A percentile compares a stretch with the other conserved stretches of the same genome.
Evolutionary conservation across 2,888 invertebrate genomes (phyloP).

Genomic region (Perizoma flavofasciatum): DNA sequence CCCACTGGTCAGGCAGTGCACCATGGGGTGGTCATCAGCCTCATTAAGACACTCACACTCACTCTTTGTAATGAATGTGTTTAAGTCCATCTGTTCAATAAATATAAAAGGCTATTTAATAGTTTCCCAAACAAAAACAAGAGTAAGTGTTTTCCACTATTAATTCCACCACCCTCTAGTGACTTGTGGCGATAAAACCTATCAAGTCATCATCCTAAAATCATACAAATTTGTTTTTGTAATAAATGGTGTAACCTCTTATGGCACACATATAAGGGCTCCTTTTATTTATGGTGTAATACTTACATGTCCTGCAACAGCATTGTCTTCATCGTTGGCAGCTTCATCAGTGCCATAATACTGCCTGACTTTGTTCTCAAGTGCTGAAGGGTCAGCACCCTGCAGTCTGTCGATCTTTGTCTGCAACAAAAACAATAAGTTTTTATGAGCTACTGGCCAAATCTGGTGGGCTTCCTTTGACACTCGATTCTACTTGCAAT

Average conservation of each 20-base stretch:
- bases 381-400: slow-evolving; percentile 92
- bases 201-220: too few relatives aligned
- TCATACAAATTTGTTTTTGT: too few relatives aligned
- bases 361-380: slow-evolving; percentile 96
- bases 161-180: too few relatives aligned
- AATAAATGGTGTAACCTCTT: too few relatives aligned
- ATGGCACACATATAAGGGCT: too few relatives aligned
- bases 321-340: slow-evolving; percentile 85
- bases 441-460: neutral
- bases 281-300: too few relatives aligned
- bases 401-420: slow-evolving; percentile 93
- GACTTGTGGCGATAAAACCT: too few relatives aligned
- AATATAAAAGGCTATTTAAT: too few relatives aligned
- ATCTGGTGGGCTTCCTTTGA: too few relatives aligned
- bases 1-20: slow-evolving; percentile 86
- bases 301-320: slow-evolving; percentile 92
- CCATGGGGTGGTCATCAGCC: slow-evolving; percentile 94
- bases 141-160: too few relatives aligned
- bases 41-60: slow-evolving; percentile 98
- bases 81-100: slow-evolving; percentile 91
- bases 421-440: slow-evolving; percentile 54
- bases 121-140: too few relatives aligned
- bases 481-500: too few relatives aligned
- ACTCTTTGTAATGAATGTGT: slow-evolving; percentile 92
- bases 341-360: slow-evolving; percentile 88